Evolutionary conservation across 2,888 invertebrate genomes (phyloP).

Genomic region (Xanthorhoe designata): DNA sequence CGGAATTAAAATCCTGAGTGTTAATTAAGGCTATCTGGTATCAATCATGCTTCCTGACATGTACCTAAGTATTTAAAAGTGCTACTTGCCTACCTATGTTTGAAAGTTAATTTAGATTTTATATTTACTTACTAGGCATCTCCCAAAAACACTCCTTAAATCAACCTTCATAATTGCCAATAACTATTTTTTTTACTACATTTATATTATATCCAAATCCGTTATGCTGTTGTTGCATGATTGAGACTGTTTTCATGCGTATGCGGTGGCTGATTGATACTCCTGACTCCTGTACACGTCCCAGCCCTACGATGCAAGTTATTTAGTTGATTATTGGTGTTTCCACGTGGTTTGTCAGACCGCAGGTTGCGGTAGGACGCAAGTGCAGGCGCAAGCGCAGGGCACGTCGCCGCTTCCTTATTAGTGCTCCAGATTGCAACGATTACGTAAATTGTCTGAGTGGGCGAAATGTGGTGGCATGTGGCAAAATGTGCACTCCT

Average conservation of each 20-base stretch:
- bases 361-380: conserved; percentile 45
- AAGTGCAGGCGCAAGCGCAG: conserved; percentile 45
- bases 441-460: conserved; percentile 48
- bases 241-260: neutral
- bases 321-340: conserved; percentile 30
- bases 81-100: too few relatives aligned
- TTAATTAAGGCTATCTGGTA: too few relatives aligned
- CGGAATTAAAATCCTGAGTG: too few relatives aligned
- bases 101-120: too few relatives aligned
- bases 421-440: conserved; percentile 59
- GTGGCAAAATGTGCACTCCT: conserved; percentile 30
- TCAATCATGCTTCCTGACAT: too few relatives aligned
- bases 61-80: too few relatives aligned
- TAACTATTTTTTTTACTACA: too few relatives aligned
- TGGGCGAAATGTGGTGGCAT: conserved; percentile 37
- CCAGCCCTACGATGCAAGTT: conserved; percentile 18
- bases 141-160: too few relatives aligned
- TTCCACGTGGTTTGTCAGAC: conserved; percentile 40
- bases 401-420: conserved; percentile 64
- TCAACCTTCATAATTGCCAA: too few relatives aligned
- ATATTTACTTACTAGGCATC: too few relatives aligned
- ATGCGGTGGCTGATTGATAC: neutral
- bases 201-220: neutral
- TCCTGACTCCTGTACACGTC: neutral
- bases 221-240: too few relatives aligned